Evolutionary conservation across 2,113 vertebrate species (phyloP), one percentile per base, ranked within the genome.

Genomic region (Pluvialis apricaria): DNA sequence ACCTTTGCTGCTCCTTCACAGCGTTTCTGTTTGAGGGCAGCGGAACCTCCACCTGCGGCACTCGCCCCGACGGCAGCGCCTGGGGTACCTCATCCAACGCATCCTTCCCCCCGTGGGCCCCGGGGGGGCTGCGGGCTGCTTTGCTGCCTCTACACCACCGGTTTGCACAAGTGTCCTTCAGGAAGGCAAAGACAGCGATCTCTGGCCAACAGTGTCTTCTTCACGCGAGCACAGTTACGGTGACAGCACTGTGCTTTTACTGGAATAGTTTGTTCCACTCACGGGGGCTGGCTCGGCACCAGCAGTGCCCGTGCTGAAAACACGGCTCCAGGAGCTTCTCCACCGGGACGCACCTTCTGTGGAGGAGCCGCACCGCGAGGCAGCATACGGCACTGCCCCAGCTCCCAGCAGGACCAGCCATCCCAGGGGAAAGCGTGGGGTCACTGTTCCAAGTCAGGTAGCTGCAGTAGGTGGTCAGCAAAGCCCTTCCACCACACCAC

Each of bases 61-160:
- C 75, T 14, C 40, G 24, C 55, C 65, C 55, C 31, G 2, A 6
- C 5, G 52, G 62, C 69, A 20, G 36, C 1, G 6, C 15, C 60
- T 5, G 34, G 40, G 60, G 8, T 1, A 4, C 5, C 26, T 34
- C 8, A 3, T 5, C 62, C 51, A 19, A 13, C 2, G 3, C 15
- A 9, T 6, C 52, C 51, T 11, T 3, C 9, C 0, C 15, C 3
- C 55, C 34, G 1, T 0, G 26, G 57, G 47, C 24, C 15, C 9
- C 5, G 3, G 58, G 31, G 5, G 38, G 57, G 58, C 38, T n/a
- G 71, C 28, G 15, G 47, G 19, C 42, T 34, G 61, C 38, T 52
- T 8, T 7, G 28, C 80, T 24, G 68, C 11, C 0, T 10, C 82
- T 5, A 3, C 21, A 6, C 49, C 32, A 1, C 1, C 3, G 66